These are phyloP conservation scores for Microctonus brassicae DNA, from an alignment of 2,888 invertebrate species.

Conservation along the genomic window DNA sequence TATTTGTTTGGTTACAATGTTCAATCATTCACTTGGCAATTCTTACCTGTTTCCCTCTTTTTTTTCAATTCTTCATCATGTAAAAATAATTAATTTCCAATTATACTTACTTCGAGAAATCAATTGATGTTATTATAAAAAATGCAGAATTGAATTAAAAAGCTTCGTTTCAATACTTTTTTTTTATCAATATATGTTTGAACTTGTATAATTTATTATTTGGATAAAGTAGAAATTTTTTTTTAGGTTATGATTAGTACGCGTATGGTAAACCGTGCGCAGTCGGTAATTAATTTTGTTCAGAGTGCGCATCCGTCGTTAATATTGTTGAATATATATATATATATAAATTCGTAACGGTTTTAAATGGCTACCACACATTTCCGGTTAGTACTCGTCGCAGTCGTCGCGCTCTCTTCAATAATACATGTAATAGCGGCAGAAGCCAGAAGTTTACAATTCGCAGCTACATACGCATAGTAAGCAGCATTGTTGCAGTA, in stretches of 20 bases:
- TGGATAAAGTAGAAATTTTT: not conserved
- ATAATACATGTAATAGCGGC: not conserved
- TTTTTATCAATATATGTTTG: not conserved
- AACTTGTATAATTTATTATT: not conserved
- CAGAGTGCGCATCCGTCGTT: not conserved
- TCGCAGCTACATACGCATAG: not conserved
- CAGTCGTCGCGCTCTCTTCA: not conserved
- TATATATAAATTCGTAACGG: too few relatives aligned
- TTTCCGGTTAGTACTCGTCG: conserved; percentile 8
- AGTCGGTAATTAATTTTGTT: not conserved
- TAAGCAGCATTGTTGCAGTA: not conserved
- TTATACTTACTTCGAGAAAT: too few relatives aligned
- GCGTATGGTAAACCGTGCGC: not conserved
- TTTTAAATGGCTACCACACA: conserved; percentile 3
- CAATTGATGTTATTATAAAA: too few relatives aligned
- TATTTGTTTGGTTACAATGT: not conserved
- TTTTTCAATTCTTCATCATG: not conserved
- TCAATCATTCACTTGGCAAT: not conserved
- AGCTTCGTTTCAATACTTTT: not conserved
- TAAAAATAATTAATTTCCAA: too few relatives aligned
- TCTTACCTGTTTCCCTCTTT: too few relatives aligned
- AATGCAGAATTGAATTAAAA: not conserved
- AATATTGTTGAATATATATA: not conserved
- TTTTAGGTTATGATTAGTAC: not conserved
- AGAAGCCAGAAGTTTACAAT: not conserved